These are phyloP conservation scores for Cliona cf. orientalis DNA, from an alignment of 37 sponge, comb jelly and placozoan genomes.

Conservation along the genomic window DNA sequence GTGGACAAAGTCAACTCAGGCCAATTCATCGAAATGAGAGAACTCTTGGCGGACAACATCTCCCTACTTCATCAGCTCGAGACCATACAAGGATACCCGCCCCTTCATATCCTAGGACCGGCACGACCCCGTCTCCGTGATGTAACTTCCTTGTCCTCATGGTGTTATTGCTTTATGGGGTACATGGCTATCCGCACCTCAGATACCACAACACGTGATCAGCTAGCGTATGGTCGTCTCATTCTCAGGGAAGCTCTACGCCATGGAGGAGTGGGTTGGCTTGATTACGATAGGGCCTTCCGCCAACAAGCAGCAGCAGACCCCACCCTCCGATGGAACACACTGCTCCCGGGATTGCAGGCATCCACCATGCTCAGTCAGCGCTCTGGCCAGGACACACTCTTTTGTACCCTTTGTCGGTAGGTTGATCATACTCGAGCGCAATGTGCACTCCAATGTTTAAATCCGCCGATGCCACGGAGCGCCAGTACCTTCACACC, in stretches of 20 bases:
- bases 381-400: not conserved
- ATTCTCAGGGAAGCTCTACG: slow-evolving; percentile 11
- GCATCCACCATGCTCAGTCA: not conserved
- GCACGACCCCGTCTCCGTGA: not conserved
- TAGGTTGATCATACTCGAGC: too few species aligned
- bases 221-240: slow-evolving; percentile 10
- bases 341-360: not conserved
- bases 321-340: too few species aligned
- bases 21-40: too few species aligned
- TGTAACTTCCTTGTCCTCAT: not conserved
- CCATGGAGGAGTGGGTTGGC: slow-evolving; percentile 10
- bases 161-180: slow-evolving; percentile 20
- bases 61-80: not conserved
- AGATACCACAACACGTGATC: not conserved
- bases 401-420: not conserved
- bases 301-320: slow-evolving; percentile 8
- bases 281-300: slow-evolving; percentile 4
- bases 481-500: too few species aligned
- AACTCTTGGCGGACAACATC: not conserved
- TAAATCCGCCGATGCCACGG: too few species aligned
- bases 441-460: too few species aligned
- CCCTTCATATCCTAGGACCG: not conserved
- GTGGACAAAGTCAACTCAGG: too few species aligned
- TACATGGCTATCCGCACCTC: not conserved
- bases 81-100: not conserved